Percentiles rank a stretch among this genome's conserved stretches.
These are phyloP conservation scores for Drosophila murphyi DNA, from an alignment of 1,140 invertebrate genomes.

Conservation along the genomic window DNA sequence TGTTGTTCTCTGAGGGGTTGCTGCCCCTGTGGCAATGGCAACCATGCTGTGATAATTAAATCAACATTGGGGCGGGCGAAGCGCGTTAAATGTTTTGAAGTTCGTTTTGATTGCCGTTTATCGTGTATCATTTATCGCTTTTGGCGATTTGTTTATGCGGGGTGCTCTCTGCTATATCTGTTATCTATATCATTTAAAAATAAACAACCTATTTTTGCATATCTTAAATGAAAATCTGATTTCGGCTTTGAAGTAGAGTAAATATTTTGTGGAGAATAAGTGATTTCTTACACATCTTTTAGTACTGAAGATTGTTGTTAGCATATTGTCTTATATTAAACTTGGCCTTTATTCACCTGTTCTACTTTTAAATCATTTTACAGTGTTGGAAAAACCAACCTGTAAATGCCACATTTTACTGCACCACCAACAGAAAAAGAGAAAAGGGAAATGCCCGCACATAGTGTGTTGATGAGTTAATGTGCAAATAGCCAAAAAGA, in stretches of 20 bases:
- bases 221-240: constrained; percentile 70
- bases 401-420: not conserved
- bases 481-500: constrained; percentile 46
- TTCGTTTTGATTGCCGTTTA: constrained; percentile 65
- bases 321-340: no score
- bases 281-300: no score
- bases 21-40: constrained; percentile 36
- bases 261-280: no score
- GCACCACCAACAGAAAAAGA: not conserved
- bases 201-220: constrained; percentile 47
- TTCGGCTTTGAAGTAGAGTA: constrained; percentile 17
- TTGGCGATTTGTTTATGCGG: constrained; percentile 38
- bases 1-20: constrained; percentile 3
- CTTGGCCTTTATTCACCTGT: not conserved
- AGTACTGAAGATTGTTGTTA: no score
- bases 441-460: constrained; percentile 2
- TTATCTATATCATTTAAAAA: constrained; percentile 19
- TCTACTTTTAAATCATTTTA: not conserved
- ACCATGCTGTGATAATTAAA: constrained; percentile 81
- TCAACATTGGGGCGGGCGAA: constrained; percentile 65
- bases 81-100: constrained; percentile 66
- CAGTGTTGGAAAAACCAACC: not conserved
- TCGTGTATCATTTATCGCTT: constrained; percentile 48
- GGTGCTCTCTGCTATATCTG: not conserved
- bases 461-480: constrained; percentile 4